phyloP scores from a whole-genome alignment of 2,797 vertebrate species.

The Dendrocincla tyrannina region DNA sequence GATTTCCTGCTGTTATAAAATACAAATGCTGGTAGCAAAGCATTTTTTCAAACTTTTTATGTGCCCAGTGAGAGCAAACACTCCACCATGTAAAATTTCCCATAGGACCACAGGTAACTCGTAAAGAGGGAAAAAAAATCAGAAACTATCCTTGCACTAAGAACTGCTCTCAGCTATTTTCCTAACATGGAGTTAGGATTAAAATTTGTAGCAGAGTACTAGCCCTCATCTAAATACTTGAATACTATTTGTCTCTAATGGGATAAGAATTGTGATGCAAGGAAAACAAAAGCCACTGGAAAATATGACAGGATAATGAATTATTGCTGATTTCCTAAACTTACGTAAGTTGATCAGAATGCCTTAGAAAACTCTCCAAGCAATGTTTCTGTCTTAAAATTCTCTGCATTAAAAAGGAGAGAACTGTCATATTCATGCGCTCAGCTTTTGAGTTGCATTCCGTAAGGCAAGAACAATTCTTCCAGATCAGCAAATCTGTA shows the following conservation, averaged over 20 bases:
- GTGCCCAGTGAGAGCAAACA: fast-evolving
- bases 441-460: not conserved
- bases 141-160: not conserved
- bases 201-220: not conserved
- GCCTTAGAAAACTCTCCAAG: not conserved
- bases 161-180: not conserved
- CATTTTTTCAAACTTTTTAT: not conserved
- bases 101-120: not conserved
- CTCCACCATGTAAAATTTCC: not conserved
- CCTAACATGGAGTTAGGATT: not conserved
- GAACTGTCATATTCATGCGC: not conserved
- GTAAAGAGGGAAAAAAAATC: not conserved
- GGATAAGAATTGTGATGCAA: not conserved
- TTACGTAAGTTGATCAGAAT: conserved; percentile 1
- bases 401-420: not conserved
- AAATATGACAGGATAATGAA: not conserved
- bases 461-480: not conserved
- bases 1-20: not conserved
- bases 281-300: not conserved
- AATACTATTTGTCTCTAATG: not conserved
- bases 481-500: conserved; percentile 1
- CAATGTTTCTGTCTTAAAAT: not conserved
- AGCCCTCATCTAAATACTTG: not conserved
- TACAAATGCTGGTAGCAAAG: not conserved
- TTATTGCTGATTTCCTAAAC: not conserved